Conservation (phyloP, 1,140 invertebrate species). For the Drosophila eugracilis region DNA sequence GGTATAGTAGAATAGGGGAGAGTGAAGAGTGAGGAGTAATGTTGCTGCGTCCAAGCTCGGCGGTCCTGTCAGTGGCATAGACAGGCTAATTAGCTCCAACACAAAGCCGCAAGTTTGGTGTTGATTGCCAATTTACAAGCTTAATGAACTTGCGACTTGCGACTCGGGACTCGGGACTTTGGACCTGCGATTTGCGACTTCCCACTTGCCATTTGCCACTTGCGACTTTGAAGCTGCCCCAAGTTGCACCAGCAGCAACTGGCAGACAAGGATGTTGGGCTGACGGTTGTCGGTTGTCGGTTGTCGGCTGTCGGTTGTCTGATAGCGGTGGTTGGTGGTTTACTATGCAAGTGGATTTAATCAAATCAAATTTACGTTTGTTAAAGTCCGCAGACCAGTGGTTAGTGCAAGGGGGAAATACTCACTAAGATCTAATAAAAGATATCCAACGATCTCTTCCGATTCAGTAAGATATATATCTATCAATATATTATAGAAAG, state of each 20-base stretch:
- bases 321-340: not conserved
- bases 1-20: not conserved
- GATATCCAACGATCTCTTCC: not conserved
- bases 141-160: constrained; percentile 63
- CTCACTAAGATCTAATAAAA: not conserved
- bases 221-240: constrained; percentile 20
- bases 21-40: too few species aligned
- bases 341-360: constrained; percentile 40
- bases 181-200: constrained; percentile 11
- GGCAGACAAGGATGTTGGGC: not conserved
- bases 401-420: not conserved
- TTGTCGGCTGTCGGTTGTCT: not conserved
- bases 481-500: too few species aligned
- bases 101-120: constrained; percentile 70
- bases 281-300: not conserved
- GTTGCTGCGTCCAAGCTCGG: constrained; percentile 27
- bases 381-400: not conserved
- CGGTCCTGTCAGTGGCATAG: constrained; percentile 58
- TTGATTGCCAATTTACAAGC: constrained; percentile 75
- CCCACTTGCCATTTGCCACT: constrained; percentile 4
- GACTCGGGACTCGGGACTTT: constrained; percentile 1
- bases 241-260: constrained; percentile 18
- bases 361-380: constrained; percentile 51
- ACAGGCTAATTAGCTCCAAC: constrained; percentile 68
- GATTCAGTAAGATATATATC: not conserved